Evolutionary conservation across 2,888 invertebrate genomes (phyloP).

Genomic region (Imbricaverruca yamaguchii): DNA sequence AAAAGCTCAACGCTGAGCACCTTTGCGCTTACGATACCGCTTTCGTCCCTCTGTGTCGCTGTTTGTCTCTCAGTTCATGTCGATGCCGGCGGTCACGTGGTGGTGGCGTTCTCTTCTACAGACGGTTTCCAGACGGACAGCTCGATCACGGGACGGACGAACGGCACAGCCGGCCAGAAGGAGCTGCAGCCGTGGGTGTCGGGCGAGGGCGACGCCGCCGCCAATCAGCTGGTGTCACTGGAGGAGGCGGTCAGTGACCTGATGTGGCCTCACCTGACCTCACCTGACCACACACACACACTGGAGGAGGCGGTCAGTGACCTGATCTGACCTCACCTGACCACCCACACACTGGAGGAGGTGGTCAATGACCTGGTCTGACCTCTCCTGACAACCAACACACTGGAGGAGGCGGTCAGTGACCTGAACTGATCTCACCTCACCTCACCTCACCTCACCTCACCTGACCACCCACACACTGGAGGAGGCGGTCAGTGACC

Average conservation of each 20-base stretch:
- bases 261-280: neutral
- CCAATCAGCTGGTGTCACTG: conserved; percentile 22
- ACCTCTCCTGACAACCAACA: too few species aligned
- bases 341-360: neutral
- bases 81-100: neutral
- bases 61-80: neutral
- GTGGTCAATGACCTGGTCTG: neutral
- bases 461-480: neutral
- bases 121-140: conserved; percentile 76
- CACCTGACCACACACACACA: neutral
- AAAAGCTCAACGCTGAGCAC: too few species aligned
- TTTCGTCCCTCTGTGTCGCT: neutral
- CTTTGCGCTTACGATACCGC: too few species aligned
- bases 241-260: neutral
- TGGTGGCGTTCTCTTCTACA: conserved; percentile 31
- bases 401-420: neutral
- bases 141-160: conserved; percentile 72
- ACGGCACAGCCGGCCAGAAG: conserved; percentile 64
- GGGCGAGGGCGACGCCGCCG: conserved; percentile 44
- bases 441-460: too few species aligned
- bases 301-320: neutral
- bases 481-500: neutral
- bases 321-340: neutral
- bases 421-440: neutral
- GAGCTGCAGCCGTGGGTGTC: conserved; percentile 86